Conservation (phyloP, 2,888 invertebrate species). For the Scaptodrosophila latifasciaeformis region DNA sequence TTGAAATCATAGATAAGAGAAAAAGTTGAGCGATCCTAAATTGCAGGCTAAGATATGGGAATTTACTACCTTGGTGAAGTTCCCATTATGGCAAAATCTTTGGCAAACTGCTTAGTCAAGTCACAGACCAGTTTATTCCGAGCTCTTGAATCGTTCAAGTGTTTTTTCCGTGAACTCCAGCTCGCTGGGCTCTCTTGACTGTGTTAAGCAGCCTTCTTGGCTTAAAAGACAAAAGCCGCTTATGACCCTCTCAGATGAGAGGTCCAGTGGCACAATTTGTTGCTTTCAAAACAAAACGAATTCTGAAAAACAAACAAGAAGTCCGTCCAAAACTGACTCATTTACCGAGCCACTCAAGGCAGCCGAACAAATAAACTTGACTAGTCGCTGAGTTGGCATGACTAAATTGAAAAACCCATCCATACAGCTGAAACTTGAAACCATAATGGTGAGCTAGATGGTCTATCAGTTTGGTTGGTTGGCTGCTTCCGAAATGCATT, state of each 20-base stretch:
- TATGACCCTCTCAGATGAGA: slow-evolving; percentile 15
- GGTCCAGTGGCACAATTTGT: background rate
- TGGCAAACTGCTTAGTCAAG: slow-evolving; percentile 10
- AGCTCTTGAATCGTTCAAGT: slow-evolving; percentile 32
- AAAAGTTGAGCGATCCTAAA: too few species aligned
- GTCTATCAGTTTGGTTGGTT: too few species aligned
- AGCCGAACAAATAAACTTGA: too few species aligned
- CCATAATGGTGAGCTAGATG: too few species aligned
- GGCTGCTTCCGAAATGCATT: slow-evolving; percentile 31
- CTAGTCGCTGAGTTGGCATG: too few species aligned
- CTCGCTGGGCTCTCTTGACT: slow-evolving; percentile 1
- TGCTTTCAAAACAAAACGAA: background rate
- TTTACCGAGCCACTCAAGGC: too few species aligned
- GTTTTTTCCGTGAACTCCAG: slow-evolving; percentile 22
- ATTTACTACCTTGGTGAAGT: background rate
- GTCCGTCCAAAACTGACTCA: too few species aligned
- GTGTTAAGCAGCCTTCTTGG: slow-evolving; percentile 10
- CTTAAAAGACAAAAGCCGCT: slow-evolving; percentile 29
- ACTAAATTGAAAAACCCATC: too few species aligned
- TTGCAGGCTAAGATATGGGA: too few species aligned
- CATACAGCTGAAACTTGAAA: too few species aligned
- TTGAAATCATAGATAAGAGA: too few species aligned
- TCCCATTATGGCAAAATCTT: slow-evolving; percentile 6
- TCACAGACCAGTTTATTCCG: slow-evolving; percentile 32
- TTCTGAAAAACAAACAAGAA: too few species aligned